Percentiles rank a stretch among this genome's conserved stretches.
These are phyloP conservation scores for Campoplex nolae DNA, from an alignment of 2,888 invertebrate species.

Conservation along the genomic window DNA sequence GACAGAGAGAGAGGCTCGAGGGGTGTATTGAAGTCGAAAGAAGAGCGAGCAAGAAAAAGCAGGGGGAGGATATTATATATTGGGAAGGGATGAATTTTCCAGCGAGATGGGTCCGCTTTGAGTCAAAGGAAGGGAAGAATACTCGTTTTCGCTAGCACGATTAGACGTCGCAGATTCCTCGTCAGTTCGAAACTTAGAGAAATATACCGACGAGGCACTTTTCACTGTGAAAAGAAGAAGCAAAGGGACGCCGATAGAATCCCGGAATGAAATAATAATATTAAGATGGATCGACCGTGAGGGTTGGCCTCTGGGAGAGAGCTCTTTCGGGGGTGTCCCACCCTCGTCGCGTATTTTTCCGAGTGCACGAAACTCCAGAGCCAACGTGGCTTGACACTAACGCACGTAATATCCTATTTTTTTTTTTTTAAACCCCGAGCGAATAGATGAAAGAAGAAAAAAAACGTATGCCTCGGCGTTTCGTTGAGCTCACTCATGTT, in stretches of 20 bases:
- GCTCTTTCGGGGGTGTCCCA: conserved; percentile 61
- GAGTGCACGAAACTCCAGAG: conserved; percentile 16
- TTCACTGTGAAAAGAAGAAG: conserved; percentile 36
- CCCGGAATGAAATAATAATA: conserved; percentile 84
- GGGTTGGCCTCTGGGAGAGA: conserved; percentile 66
- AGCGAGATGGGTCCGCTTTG: conserved; percentile 27
- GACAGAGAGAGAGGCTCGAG: conserved; percentile 45
- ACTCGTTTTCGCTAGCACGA: conserved; percentile 57
- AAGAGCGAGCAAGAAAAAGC: conserved; percentile 1
- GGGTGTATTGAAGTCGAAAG: conserved; percentile 7
- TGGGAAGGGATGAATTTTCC: conserved; percentile 49
- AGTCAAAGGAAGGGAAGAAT: conserved; percentile 46
- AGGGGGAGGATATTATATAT: neutral
- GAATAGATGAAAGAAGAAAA: conserved; percentile 12
- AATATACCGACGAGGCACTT: conserved; percentile 39
- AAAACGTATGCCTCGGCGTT: conserved; percentile 8
- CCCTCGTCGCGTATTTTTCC: conserved; percentile 47
- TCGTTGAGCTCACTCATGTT: conserved; percentile 20
- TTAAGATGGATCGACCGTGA: conserved; percentile 81
- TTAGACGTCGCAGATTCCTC: conserved; percentile 59
- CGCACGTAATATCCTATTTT: conserved; percentile 72
- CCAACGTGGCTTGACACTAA: conserved; percentile 76
- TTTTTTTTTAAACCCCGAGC: conserved; percentile 42
- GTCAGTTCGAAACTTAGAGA: conserved; percentile 46
- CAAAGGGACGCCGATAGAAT: conserved; percentile 74